Evolutionary conservation across 2,113 vertebrate species (phyloP).

Genomic region (Syrrhaptes paradoxus): DNA sequence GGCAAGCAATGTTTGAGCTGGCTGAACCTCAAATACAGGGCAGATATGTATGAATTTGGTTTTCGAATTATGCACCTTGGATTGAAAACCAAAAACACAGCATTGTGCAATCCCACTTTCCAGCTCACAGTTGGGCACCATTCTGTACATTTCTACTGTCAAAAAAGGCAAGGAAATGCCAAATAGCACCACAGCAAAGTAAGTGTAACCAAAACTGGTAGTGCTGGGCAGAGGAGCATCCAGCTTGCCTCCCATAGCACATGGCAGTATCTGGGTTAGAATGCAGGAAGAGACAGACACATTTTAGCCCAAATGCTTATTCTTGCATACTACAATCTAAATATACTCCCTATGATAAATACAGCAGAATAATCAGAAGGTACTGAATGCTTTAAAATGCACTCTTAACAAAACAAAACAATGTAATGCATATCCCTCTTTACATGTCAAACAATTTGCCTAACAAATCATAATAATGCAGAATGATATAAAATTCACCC

Average conservation of each 20-base stretch:
- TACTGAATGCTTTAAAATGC: conserved; percentile 1
- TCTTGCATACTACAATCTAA: conserved; percentile 14
- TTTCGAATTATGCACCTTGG: background rate
- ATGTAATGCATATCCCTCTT: conserved; percentile 42
- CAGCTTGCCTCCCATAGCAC: background rate
- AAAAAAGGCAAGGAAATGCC: background rate
- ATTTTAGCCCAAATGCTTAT: conserved; percentile 22
- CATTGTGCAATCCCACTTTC: background rate
- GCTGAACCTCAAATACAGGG: background rate
- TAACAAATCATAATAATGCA: conserved; percentile 67
- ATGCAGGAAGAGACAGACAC: background rate
- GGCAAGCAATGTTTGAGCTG: background rate
- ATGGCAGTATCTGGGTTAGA: background rate
- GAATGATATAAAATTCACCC: conserved; percentile 66
- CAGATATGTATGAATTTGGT: fast-evolving
- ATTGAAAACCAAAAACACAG: background rate
- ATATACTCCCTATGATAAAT: background rate
- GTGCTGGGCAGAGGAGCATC: background rate
- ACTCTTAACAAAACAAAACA: conserved; percentile 62
- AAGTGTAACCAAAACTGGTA: background rate
- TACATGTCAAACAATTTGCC: conserved; percentile 56
- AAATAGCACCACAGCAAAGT: background rate
- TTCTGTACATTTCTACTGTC: background rate
- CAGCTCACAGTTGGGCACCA: background rate
- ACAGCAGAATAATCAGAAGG: conserved; percentile 45